Percentiles rank a stretch among this genome's conserved stretches.
phyloP scores from a whole-genome alignment of 2,888 invertebrate genomes.

The Phortica magna region DNA sequence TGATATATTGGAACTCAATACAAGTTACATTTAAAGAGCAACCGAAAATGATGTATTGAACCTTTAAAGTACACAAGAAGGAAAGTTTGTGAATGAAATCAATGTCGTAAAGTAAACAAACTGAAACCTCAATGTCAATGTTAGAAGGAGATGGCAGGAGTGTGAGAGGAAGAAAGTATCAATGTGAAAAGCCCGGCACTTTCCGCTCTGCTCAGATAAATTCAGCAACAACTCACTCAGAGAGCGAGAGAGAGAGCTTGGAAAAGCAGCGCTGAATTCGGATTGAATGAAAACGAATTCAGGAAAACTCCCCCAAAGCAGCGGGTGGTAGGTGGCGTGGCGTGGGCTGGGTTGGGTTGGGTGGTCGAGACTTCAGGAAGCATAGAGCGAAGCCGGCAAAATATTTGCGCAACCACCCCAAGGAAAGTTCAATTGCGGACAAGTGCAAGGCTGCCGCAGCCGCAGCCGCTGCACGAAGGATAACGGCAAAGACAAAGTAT shows the following conservation, averaged over 20 bases:
- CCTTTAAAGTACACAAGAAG: constrained; percentile 53
- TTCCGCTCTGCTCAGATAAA: constrained; percentile 25
- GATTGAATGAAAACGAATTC: constrained; percentile 44
- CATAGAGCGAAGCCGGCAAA: constrained; percentile 24
- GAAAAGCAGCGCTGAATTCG: constrained; percentile 5
- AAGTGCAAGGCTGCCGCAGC: constrained; percentile 61
- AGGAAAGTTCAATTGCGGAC: constrained; percentile 64
- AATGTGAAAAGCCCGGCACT: neutral
- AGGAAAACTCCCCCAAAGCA: constrained; percentile 38
- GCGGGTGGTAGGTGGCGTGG: constrained; percentile 21
- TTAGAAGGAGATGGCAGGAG: neutral
- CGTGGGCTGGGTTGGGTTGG: constrained; percentile 13
- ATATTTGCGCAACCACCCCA: constrained; percentile 59
- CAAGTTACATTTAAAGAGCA: no score
- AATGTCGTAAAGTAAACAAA: constrained; percentile 22
- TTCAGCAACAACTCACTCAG: constrained; percentile 12
- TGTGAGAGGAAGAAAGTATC: neutral
- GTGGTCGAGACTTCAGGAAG: constrained; percentile 1
- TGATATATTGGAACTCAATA: no score
- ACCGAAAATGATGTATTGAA: constrained; percentile 55
- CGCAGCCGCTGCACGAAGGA: constrained; percentile 33
- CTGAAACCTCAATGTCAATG: neutral
- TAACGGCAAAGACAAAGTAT: constrained; percentile 49
- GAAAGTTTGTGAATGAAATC: constrained; percentile 25
- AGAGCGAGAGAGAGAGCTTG: neutral